Evolutionary conservation across 2,888 invertebrate species (phyloP), one percentile per base, ranked within the genome.

Genomic region (Macrosoma leucophasiata): DNA sequence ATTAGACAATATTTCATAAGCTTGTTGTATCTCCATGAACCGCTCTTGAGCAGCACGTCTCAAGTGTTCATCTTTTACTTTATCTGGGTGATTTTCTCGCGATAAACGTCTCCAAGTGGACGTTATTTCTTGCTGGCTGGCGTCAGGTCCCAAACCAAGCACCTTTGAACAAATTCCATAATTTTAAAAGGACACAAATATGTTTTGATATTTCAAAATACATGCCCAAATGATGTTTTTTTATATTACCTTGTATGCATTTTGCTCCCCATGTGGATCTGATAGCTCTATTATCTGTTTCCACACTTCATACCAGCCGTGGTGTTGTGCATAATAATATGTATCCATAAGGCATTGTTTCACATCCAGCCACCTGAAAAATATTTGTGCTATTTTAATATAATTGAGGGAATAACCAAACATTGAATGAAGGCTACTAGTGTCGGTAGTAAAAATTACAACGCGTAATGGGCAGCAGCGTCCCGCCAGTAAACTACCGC

Each of bases 1-100:
- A 50, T 90, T 93, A 5, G 94, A 95, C 1, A 97, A 79, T 23
- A 93, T 91, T 61, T 94, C 96, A 64, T 96, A 97, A 0, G 97
- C 96, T 61, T 94, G 92, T 57, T 96, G 96, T 41, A 97, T 94
- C 57, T 96, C 95, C 87, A 97, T 94, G 67, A 97, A 97, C 31
- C 87, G 90, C 47, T 94, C 92, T 60, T 96, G 94, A 0, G 95
- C 96, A 2, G 75, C 86, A 2, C 84, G 74, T 22, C 93, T 88
- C 36, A 88, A 86, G 1, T 85, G 73, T 2, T 86, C 87, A 42
- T 94, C 92, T 60, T 93, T 93, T 3, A 92, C 91, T 67, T 95
- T 95, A 62, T 98, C 97, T 0, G 97, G 97, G 72, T 98, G 97
- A 76, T 91, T 90, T 60, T 94, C 92, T 17, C 92, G 88, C 0